phyloP scores from a whole-genome alignment of 2,888 invertebrate genomes.

The Amaurobius ferox region DNA sequence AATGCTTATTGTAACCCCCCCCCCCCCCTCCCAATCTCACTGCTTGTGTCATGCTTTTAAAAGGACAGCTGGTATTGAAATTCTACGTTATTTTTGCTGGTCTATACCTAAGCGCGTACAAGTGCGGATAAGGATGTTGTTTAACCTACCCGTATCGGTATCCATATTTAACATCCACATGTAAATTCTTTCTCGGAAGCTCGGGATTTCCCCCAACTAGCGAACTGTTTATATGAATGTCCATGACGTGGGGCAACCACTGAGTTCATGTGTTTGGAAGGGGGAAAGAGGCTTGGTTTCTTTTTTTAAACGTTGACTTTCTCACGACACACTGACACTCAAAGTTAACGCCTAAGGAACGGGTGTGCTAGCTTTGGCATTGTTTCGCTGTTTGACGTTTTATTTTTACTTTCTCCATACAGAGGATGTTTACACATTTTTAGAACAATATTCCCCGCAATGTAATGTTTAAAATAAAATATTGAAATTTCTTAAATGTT shows the following conservation, averaged over 20 bases:
- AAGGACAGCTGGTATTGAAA: no score
- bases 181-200: neutral
- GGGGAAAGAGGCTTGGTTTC: conserved; percentile 16
- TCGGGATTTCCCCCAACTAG: neutral
- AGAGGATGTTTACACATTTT: no score
- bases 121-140: neutral
- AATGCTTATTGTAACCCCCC: no score
- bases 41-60: no score
- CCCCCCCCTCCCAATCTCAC: no score
- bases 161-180: neutral
- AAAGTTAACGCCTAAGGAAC: conserved; percentile 43
- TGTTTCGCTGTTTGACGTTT: neutral
- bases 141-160: neutral
- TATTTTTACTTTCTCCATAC: no score
- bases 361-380: neutral
- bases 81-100: no score
- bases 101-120: no score
- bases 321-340: conserved; percentile 71
- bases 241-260: conserved; percentile 60
- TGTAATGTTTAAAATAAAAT: no score
- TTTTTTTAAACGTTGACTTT: conserved; percentile 67
- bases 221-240: conserved; percentile 23
- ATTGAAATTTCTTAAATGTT: no score
- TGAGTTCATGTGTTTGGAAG: conserved; percentile 26
- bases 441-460: no score